A percentile compares a stretch with the other conserved stretches of the same genome.
Evolutionary conservation across 1,140 invertebrate genomes (phyloP).

Genomic region (Bombus superbus): DNA sequence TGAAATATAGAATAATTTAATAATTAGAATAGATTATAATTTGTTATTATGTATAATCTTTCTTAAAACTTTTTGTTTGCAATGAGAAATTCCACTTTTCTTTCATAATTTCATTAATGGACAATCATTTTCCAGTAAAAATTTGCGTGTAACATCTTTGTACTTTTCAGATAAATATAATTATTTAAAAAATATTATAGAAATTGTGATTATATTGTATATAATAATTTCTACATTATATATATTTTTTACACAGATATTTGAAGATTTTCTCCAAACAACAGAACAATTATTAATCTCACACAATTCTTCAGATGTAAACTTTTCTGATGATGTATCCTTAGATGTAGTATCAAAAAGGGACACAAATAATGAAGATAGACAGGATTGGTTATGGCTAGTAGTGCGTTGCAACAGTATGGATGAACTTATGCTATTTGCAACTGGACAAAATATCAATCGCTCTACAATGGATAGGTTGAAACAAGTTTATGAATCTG

Average conservation of each 20-base stretch:
- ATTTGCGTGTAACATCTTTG: too few relatives aligned
- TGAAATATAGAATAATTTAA: too few relatives aligned
- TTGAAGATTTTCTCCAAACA: constrained; percentile 76
- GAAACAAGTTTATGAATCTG: constrained; percentile 75
- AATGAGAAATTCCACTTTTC: too few relatives aligned
- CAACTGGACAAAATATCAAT: constrained; percentile 78
- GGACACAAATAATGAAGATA: constrained; percentile 53
- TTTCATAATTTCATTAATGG: too few relatives aligned
- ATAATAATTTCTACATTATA: constrained; percentile 63
- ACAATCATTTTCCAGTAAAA: too few relatives aligned
- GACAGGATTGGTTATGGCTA: constrained; percentile 76
- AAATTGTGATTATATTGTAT: background rate
- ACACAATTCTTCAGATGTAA: constrained; percentile 31
- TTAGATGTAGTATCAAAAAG: constrained; percentile 56
- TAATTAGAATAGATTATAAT: too few relatives aligned
- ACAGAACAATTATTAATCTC: constrained; percentile 38
- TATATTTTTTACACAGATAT: constrained; percentile 65
- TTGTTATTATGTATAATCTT: too few relatives aligned
- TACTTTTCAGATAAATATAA: too few relatives aligned
- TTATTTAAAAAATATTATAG: background rate
- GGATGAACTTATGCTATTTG: constrained; percentile 80
- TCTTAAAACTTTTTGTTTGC: too few relatives aligned
- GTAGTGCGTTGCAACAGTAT: constrained; percentile 78
- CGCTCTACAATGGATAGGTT: constrained; percentile 74
- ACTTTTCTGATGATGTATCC: constrained; percentile 20